phyloP scores from a whole-genome alignment of 92 coral and sea anemone genomes.

The Montipora capitata region DNA sequence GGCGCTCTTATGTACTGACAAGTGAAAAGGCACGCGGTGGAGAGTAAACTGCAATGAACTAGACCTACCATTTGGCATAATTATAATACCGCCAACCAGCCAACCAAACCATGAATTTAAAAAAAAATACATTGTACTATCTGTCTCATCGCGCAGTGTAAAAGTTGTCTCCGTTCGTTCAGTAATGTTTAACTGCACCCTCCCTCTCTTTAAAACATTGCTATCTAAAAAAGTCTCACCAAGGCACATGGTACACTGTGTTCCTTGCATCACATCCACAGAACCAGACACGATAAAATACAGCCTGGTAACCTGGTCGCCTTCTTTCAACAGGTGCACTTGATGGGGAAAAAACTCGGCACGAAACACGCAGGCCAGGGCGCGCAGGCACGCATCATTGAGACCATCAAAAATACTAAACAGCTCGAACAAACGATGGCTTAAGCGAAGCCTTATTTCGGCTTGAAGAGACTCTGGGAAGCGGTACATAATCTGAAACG shows the following conservation, averaged over 20 bases:
- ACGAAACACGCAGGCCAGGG: constrained; percentile 87
- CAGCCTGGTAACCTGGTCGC: constrained; percentile 93
- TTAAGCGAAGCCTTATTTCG: constrained; percentile 91
- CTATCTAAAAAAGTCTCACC: background rate
- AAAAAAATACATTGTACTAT: no score
- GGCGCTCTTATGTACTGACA: no score
- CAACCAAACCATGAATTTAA: no score
- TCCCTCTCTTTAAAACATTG: no score
- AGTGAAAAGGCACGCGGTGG: no score
- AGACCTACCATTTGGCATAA: no score
- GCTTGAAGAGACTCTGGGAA: constrained; percentile 98
- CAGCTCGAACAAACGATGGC: constrained; percentile 78
- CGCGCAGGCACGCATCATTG: constrained; percentile 89
- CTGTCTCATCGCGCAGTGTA: no score
- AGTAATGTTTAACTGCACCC: no score
- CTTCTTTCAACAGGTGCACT: constrained; percentile 89
- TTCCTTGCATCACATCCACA: constrained; percentile 73
- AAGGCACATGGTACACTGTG: background rate
- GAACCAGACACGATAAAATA: constrained; percentile 93
- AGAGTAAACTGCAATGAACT: no score
- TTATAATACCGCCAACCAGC: no score
- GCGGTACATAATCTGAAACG: constrained; percentile 83
- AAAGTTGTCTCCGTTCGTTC: no score
- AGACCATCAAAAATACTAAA: constrained; percentile 86
- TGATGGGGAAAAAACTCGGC: constrained; percentile 82